phyloP scores from a whole-genome alignment of 2,888 invertebrate species.

The Halictus ligatus region DNA sequence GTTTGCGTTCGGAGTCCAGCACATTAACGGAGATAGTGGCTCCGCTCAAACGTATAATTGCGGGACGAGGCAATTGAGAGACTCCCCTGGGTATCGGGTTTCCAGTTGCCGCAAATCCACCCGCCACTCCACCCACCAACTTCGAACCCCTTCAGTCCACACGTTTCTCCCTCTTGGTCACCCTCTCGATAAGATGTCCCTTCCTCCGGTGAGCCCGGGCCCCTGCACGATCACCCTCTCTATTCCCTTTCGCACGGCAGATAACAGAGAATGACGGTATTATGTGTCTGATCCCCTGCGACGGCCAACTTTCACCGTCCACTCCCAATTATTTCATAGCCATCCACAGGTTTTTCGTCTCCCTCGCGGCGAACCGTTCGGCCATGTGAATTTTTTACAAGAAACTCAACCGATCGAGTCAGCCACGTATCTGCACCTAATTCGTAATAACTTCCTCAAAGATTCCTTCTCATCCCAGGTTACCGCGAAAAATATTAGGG shows the following conservation, averaged over 20 bases:
- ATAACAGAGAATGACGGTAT: conserved; percentile 78
- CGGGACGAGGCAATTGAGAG: conserved; percentile 81
- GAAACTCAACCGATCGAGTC: neutral
- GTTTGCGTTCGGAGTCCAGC: conserved; percentile 77
- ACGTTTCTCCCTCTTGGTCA: conserved; percentile 68
- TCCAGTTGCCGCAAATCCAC: conserved; percentile 73
- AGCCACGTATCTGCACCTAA: neutral
- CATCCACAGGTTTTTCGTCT: conserved; percentile 34
- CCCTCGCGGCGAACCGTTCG: neutral
- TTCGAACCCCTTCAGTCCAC: conserved; percentile 74
- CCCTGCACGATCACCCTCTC: conserved; percentile 58
- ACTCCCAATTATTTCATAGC: conserved; percentile 62
- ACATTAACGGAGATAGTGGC: conserved; percentile 83
- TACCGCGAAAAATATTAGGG: neutral
- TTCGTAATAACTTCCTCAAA: neutral
- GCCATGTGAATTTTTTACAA: neutral
- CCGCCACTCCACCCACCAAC: conserved; percentile 64
- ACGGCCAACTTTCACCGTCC: conserved; percentile 54
- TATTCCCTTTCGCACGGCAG: conserved; percentile 65
- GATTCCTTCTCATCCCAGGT: neutral
- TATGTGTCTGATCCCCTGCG: conserved; percentile 71
- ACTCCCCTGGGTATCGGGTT: conserved; percentile 79
- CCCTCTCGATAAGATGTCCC: conserved; percentile 77
- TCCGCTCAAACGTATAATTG: conserved; percentile 84
- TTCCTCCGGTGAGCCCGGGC: conserved; percentile 59